Evolutionary conservation across 1,140 invertebrate genomes (phyloP).

Genomic region (Drosophila ambigua): DNA sequence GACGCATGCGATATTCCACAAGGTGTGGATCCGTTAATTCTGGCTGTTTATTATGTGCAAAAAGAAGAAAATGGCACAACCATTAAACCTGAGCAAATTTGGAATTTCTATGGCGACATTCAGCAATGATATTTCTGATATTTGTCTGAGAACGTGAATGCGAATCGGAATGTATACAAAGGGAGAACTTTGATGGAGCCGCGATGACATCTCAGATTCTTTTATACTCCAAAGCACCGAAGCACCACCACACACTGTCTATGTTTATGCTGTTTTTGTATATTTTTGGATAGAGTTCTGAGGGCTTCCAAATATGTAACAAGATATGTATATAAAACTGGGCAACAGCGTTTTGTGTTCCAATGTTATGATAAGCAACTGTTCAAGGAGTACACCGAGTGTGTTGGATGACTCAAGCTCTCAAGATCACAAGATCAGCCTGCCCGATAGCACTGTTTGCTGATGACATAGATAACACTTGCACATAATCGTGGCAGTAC

Average conservation of each 20-base stretch:
- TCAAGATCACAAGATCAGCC: slow-evolving; percentile 29
- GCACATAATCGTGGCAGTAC: slow-evolving; percentile 13
- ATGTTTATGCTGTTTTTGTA: too few relatives aligned
- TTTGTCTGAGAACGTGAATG: slow-evolving; percentile 5
- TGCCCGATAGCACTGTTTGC: slow-evolving; percentile 32
- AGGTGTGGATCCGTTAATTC: slow-evolving; percentile 25
- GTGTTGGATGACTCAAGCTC: background rate
- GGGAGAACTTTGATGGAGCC: slow-evolving; percentile 30
- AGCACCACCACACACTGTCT: too few relatives aligned
- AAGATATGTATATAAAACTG: too few relatives aligned
- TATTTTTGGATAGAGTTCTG: too few relatives aligned
- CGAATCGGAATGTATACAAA: slow-evolving; percentile 7
- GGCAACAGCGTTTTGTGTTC: too few relatives aligned
- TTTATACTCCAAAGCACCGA: too few relatives aligned
- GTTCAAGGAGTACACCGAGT: too few relatives aligned
- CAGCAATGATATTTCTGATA: slow-evolving; percentile 20
- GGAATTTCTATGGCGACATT: slow-evolving; percentile 37
- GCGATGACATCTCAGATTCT: slow-evolving; percentile 23
- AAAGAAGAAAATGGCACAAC: slow-evolving; percentile 28
- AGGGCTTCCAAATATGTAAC: too few relatives aligned
- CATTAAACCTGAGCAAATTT: slow-evolving; percentile 37
- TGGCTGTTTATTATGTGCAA: slow-evolving; percentile 14
- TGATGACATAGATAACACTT: slow-evolving; percentile 31
- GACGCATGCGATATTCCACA: background rate
- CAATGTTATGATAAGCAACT: too few relatives aligned